Percentiles rank a stretch among this genome's conserved stretches.
Evolutionary conservation across 1,140 invertebrate species (phyloP).

Genomic region (Drosophila persimilis): DNA sequence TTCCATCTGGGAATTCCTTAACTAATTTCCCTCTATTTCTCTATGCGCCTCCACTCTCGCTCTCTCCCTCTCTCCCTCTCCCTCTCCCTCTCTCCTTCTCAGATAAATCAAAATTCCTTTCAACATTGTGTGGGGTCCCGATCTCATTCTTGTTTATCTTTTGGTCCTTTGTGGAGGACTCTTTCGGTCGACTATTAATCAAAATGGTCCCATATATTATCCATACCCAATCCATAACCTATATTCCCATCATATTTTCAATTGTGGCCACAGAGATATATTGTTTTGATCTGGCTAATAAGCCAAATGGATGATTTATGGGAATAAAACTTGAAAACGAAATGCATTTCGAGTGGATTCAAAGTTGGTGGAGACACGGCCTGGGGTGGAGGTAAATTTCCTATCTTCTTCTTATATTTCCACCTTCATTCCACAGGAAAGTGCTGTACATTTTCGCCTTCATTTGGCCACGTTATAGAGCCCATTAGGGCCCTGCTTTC

Average conservation of each 20-base stretch:
- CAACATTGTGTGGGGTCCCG: slow-evolving; percentile 58
- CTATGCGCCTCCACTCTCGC: not conserved
- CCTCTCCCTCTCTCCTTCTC: not conserved
- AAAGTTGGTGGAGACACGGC: too few species aligned
- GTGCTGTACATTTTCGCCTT: too few species aligned
- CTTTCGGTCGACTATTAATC: slow-evolving; percentile 58
- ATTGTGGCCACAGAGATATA: slow-evolving; percentile 42
- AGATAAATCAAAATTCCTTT: slow-evolving; percentile 71
- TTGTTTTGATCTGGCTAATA: slow-evolving; percentile 34
- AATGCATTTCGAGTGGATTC: too few species aligned
- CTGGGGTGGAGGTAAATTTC: too few species aligned
- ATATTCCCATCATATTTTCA: slow-evolving; percentile 54
- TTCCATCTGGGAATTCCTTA: slow-evolving; percentile 45
- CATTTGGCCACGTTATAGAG: too few species aligned
- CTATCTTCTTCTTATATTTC: too few species aligned
- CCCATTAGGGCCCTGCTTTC: not conserved
- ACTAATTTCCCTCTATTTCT: slow-evolving; percentile 60
- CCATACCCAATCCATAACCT: too few species aligned
- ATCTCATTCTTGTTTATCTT: slow-evolving; percentile 5
- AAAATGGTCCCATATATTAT: slow-evolving; percentile 52
- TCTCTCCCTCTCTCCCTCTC: not conserved
- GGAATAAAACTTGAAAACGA: too few species aligned
- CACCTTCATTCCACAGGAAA: too few species aligned
- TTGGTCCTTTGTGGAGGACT: slow-evolving; percentile 30
- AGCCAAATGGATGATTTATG: not conserved